Base-by-base conservation (phyloP, 2,797 vertebrate genomes). In the Enteromius viviparus region DNA sequence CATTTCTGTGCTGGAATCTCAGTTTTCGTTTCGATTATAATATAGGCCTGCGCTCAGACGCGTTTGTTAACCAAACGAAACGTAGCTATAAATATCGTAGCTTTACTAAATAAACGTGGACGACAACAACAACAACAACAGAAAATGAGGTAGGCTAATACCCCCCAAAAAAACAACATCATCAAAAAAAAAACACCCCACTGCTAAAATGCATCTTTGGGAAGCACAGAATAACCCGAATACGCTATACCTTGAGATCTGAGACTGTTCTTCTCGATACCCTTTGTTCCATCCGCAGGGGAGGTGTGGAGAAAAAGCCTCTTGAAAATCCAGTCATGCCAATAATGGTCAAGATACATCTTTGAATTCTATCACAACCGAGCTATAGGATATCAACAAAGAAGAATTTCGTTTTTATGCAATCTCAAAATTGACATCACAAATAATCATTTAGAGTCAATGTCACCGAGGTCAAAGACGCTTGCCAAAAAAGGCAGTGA, bases 251-350 rank as follows among this genome's bases (percentile, higher is more conserved):
- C 64, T 85, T 87, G 32, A 89, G 85, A 88, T 79, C 64, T 80
- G 85, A 85, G 85, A 88, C 77, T 76, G 79, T 86, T 83, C 51
- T 60, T 87, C 87, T 90, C 82, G 60, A 69, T 88, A 58, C 70
- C 91, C 92, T 94, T 95, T 95, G 93, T 95, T 94, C 90, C 88
- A 85, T 85, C 90, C 92, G 88, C 91, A 91, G 89, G 92, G 89
- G 92, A 91, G 90, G 92, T 91, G 84, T 89, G 81, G 75, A 77
- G 55, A 47, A 79, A 77, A 72, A 47, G 26, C 2, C 6, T 76
- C 64, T 69, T 69, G 15, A 84, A 66, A 84, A 77, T 70, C 47
- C 58, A 14, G 62, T 53, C 49, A 64, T 34, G 78, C 29, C 62
- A 78, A 17, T 6, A 49, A 65, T 53, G 21, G 26, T 66, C 71